Evolutionary conservation across 1,140 invertebrate genomes (phyloP), one percentile per base, ranked within the genome.

Genomic region (Eumaeus atala): DNA sequence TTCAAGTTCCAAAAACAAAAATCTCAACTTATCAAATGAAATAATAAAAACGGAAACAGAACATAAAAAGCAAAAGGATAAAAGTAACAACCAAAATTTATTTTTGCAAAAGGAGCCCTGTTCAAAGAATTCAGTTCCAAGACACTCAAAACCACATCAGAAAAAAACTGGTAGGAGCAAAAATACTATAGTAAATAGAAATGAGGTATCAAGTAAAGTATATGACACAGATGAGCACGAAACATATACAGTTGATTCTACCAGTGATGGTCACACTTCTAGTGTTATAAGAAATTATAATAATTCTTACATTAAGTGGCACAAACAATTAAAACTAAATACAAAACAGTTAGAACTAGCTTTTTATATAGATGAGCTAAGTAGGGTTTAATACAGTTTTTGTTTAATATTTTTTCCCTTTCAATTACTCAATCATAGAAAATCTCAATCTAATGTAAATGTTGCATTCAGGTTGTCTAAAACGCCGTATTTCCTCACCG

Each of bases 301-400:
- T n/a, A 47, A 53, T 47, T 38, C 17, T 9, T 81, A 81, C 58
- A 48, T 48, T 48, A 54, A 61, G 35, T 84, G 80, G 80, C 82
- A 75, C 48, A 70, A 67, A 3, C 49, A 70, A 48, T 56, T 82
- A 51, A 77, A 80, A 66, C 21, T 52, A 21, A 66, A 61, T 36
- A 62, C 66, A 48, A 65, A 72, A 54, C 66, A 70, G 56, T 59
- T 84, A 48, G 70, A 78, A 72, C 49, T 65, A 6, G 48, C 59
- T 36, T 11, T 76, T 9, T 84, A 84, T 54, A 59, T 78, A 47
- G 56, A 78, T 58, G 78, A 82, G 59, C 48, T 64, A 18, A 58
- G 48, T 9, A 53, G 12, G 7, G 17, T 44, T 42, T 14, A 16
- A 16, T 42, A 42, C n/a, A 17, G 12, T 9, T 9, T 16, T 40